Evolutionary conservation across 1,140 invertebrate genomes (phyloP), one percentile per base, ranked within the genome.

Genomic region (Drosophila ironensis): DNA sequence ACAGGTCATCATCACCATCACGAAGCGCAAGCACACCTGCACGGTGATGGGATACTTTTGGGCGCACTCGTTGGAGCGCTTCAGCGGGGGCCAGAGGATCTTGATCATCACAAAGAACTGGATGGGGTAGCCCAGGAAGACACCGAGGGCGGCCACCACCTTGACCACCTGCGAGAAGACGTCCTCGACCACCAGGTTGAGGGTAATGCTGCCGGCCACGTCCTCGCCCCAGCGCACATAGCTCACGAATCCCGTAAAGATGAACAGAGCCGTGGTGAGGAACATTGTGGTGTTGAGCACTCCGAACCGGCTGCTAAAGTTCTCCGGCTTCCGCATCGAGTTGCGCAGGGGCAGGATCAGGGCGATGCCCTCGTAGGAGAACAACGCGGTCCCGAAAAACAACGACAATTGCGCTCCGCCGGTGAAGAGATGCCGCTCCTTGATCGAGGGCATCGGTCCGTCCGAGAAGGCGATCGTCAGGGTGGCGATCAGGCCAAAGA

Each of bases 341-440:
- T 97, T 97, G 87, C 97, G 94, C 56, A 98, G 81, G 0, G 97
- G 97, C 27, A 98, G 90, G 14, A 98, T 94, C 90, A 96, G 88
- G 25, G 94, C 94, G 44, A 96, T 95, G 46, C 95, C 95, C 89
- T 96, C 95, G 72, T 95, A 96, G 2, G 95, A 94, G 75, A 94
- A 96, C 17, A 96, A 92, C 3, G 94, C 93, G 0, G 94, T 95
- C 24, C 94, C 94, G 60, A 96, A 95, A 87, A 93, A 96, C 0
- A 95, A 87, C 0, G 95, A 92, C 30, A 95, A 61, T 9, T 92
- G 90, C 11, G 91, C 77, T 89, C 92, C 93, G 2, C 90, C 82
- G 0, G 92, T 93, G 2, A 94, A 89, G 48, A 92, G 92, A 4
- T 88, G 70, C 27, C 93, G 91, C 1, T 90, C 84, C 0, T 66